Evolutionary conservation across 2,888 invertebrate species (phyloP).

Genomic region (Tubiluchus corallicola): DNA sequence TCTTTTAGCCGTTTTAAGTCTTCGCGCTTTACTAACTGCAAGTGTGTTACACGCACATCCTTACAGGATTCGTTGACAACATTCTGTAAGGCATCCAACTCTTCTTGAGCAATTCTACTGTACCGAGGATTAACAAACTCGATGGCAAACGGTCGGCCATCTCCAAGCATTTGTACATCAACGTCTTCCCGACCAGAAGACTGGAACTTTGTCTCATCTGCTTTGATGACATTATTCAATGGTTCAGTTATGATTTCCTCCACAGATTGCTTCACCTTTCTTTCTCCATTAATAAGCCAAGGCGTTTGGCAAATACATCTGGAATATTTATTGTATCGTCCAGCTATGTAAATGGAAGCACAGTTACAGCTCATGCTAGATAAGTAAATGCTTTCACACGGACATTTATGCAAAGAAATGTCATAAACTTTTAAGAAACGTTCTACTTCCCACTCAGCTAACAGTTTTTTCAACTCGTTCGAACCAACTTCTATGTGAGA

Average conservation of each 20-base stretch:
- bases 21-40: constrained; percentile 45
- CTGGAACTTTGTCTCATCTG: constrained; percentile 50
- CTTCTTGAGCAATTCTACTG: constrained; percentile 32
- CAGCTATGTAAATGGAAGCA: constrained; percentile 41
- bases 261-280: constrained; percentile 65
- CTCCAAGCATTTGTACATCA: constrained; percentile 69
- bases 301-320: constrained; percentile 77
- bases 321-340: constrained; percentile 64
- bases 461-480: neutral
- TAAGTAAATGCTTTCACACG: constrained; percentile 30
- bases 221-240: constrained; percentile 41
- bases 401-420: too few relatives aligned
- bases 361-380: constrained; percentile 38
- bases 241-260: constrained; percentile 63
- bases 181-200: constrained; percentile 92
- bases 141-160: constrained; percentile 75
- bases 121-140: constrained; percentile 43
- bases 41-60: constrained; percentile 38
- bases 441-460: too few relatives aligned
- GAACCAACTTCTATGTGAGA: too few relatives aligned
- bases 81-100: constrained; percentile 40
- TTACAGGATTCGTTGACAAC: too few relatives aligned
- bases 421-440: constrained; percentile 37
- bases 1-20: constrained; percentile 50
- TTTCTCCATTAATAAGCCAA: constrained; percentile 63